These are phyloP conservation scores for Eptesicus fuscus DNA, from an alignment of 2,113 vertebrate species.

Conservation along the genomic window DNA sequence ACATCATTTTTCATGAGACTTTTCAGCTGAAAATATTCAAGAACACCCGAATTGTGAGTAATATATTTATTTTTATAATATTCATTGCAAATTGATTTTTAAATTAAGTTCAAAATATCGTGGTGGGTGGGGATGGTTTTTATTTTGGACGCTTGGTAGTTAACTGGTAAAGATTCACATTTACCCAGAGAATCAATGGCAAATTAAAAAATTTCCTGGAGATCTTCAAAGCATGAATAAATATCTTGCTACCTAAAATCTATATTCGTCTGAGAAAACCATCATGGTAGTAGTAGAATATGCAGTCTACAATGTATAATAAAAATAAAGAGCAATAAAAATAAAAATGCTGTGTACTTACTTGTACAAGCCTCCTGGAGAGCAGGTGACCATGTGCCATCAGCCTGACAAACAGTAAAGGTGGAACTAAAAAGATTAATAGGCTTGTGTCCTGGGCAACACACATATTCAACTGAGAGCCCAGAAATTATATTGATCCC, in stretches of 20 bases:
- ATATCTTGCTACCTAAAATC: background rate
- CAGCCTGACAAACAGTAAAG: background rate
- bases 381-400: background rate
- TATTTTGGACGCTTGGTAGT: no score
- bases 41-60: no score
- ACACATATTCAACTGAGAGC: rapidly evolving
- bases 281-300: background rate
- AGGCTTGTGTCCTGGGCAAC: background rate
- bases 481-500: background rate
- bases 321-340: background rate
- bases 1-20: no score
- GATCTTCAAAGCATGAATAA: slow-evolving; percentile 8
- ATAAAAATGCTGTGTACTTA: slow-evolving; percentile 12
- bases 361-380: background rate
- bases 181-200: background rate
- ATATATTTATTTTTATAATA: no score
- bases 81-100: no score
- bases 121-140: no score
- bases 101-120: no score
- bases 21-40: no score
- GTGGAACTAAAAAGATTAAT: rapidly evolving
- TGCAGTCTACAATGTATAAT: background rate
- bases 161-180: background rate
- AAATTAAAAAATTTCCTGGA: background rate
- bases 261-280: background rate